Conservation (phyloP, 2,888 invertebrate species). For the Mimas tiliae region DNA sequence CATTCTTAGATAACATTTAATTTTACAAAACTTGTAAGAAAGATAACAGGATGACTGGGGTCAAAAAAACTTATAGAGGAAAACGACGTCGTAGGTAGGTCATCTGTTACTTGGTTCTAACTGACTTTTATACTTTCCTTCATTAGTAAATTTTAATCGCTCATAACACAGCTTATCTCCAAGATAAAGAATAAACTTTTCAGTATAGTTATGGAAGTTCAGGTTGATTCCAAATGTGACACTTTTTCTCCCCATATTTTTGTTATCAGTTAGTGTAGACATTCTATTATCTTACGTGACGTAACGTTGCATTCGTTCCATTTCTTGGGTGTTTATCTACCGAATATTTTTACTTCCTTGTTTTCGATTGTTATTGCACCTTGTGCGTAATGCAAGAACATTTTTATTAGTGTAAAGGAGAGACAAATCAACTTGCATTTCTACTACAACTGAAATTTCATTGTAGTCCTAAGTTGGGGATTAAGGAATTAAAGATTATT, state of each 20-base stretch:
- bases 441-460: too few species aligned
- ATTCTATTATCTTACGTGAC: constrained; percentile 38
- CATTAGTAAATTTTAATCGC: not conserved
- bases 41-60: too few species aligned
- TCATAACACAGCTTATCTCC: not conserved
- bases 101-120: too few species aligned
- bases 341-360: constrained; percentile 33
- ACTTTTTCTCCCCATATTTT: constrained; percentile 28
- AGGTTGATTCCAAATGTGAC: not conserved
- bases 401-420: too few species aligned
- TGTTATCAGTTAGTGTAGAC: constrained; percentile 45
- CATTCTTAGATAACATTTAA: too few species aligned
- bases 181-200: not conserved
- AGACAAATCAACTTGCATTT: too few species aligned
- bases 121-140: too few species aligned
- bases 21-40: too few species aligned
- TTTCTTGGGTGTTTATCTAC: constrained; percentile 40
- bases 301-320: constrained; percentile 38
- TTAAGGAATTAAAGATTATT: too few species aligned
- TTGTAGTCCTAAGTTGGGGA: too few species aligned
- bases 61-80: too few species aligned
- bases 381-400: not conserved
- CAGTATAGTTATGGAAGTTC: not conserved
- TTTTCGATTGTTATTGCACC: not conserved
- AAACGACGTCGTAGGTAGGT: too few species aligned